Evolutionary conservation across 2,888 invertebrate species (phyloP), one percentile per base, ranked within the genome.

Genomic region (Drosophila testacea): DNA sequence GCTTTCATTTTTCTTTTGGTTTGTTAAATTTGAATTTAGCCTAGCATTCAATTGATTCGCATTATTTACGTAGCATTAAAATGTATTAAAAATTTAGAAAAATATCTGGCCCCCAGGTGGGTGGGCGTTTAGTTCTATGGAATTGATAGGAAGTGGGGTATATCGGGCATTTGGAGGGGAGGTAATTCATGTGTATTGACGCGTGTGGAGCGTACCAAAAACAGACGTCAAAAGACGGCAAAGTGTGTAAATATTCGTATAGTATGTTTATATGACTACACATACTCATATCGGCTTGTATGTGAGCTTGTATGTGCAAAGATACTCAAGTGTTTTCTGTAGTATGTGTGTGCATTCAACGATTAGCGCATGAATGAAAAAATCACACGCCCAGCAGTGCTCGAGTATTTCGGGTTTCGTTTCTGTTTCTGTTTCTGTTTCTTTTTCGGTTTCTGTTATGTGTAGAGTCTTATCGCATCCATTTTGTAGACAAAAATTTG

Each of bases 11-110:
- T 28, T 11, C 1, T 13, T 27, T 51, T 13, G 11, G 22, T 28
- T 36, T 27, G 34, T 22, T 44, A 44, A 34, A 28, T 38, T 16
- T 38, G 56, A 63, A 55, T 34, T 55, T 54, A 42, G 30, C 22
- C 47, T 28, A 30, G 36, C 28, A 42, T 71, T 56, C 9, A 74
- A 63, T 76, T 69, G 60, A 39, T 55, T 64, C 63, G 74, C 69
- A 67, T 73, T 85, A 88, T 84, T 89, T 85, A 84, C 90, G 88
- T 73, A 85, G 90, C 70, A 84, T 89, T 89, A 82, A 85, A 80
- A 82, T 65, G 69, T 83, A 74, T 88, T 86, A 70, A 77, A 75
- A 72, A 47, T 67, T 65, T 76, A 36, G 36, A 63, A 64, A 68
- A 71, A 62, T 69, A 62, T 80, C 48, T 50, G 16, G 11, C 28